Conservation (phyloP, 1,140 invertebrate genomes). For the Eulimnadia texana region DNA sequence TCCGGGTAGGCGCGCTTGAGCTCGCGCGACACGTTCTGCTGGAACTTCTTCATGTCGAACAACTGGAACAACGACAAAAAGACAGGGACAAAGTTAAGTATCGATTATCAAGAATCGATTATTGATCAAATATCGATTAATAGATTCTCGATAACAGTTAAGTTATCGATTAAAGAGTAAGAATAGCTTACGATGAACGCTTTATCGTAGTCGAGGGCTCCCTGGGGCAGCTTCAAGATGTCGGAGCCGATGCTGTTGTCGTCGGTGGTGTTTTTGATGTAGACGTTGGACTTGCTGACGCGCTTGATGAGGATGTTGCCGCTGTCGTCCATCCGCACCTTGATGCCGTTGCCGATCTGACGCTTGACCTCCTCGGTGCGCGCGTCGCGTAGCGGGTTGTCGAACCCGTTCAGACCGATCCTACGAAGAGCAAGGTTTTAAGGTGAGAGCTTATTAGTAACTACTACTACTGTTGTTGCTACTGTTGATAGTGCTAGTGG, state of each 20-base stretch:
- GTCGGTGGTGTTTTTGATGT: slow-evolving; percentile 61
- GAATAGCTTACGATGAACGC: slow-evolving; percentile 71
- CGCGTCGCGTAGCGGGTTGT: slow-evolving; percentile 81
- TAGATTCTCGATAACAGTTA: no score
- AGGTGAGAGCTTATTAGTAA: no score
- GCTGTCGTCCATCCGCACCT: slow-evolving; percentile 90
- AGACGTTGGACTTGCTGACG: slow-evolving; percentile 80
- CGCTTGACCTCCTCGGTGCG: slow-evolving; percentile 84
- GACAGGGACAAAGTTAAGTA: no score
- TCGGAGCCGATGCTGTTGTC: slow-evolving; percentile 80
- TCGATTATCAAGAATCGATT: no score
- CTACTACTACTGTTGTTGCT: no score
- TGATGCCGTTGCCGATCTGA: slow-evolving; percentile 83
- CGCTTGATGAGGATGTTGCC: slow-evolving; percentile 87
- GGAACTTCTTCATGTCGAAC: slow-evolving; percentile 96
- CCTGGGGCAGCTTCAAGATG: slow-evolving; percentile 68
- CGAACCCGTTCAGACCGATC: slow-evolving; percentile 82
- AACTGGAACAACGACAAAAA: slow-evolving; percentile 41
- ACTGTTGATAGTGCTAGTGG: no score
- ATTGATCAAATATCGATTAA: no score
- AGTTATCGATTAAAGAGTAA: no score
- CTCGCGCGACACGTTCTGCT: slow-evolving; percentile 78
- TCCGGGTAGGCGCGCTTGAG: slow-evolving; percentile 79
- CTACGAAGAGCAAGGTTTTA: slow-evolving; percentile 35
- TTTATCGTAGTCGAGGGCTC: slow-evolving; percentile 76